phyloP scores from a whole-genome alignment of 2,888 invertebrate genomes.

The Drosophila demipolita region DNA sequence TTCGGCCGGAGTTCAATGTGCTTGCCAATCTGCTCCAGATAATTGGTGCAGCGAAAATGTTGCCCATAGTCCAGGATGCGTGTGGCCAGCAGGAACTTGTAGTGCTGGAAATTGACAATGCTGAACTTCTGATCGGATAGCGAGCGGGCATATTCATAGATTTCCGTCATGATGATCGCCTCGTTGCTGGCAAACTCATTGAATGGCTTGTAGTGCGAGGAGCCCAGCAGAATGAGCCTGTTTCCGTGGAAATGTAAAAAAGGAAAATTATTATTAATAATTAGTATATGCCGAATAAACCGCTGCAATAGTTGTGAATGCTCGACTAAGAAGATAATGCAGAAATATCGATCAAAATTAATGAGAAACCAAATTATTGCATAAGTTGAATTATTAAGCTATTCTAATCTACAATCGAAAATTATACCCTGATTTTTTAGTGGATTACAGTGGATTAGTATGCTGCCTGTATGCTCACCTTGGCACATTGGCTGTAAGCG shows the following conservation, averaged over 20 bases:
- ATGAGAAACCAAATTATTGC: not conserved
- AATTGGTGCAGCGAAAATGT: slow-evolving; percentile 88
- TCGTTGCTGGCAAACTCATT: slow-evolving; percentile 90
- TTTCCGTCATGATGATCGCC: slow-evolving; percentile 97
- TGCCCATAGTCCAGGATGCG: slow-evolving; percentile 92
- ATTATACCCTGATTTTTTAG: too few relatives aligned
- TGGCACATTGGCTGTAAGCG: slow-evolving; percentile 80
- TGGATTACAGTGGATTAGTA: not conserved
- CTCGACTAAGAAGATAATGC: not conserved
- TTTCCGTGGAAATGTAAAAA: slow-evolving; percentile 57
- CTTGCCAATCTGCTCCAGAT: slow-evolving; percentile 92
- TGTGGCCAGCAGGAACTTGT: slow-evolving; percentile 93
- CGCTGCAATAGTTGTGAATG: not conserved
- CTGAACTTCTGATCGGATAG: slow-evolving; percentile 91
- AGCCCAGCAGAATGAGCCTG: slow-evolving; percentile 93
- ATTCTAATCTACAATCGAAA: not conserved
- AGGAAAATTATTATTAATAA: not conserved
- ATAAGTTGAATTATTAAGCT: not conserved
- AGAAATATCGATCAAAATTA: not conserved
- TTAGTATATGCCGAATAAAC: not conserved
- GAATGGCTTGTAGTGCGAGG: slow-evolving; percentile 88
- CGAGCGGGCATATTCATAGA: slow-evolving; percentile 96
- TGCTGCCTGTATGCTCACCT: slow-evolving; percentile 51
- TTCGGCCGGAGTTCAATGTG: slow-evolving; percentile 86
- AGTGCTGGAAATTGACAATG: slow-evolving; percentile 92